Conservation (phyloP, 2,797 vertebrate species). For the Notoglanidium macrostoma region DNA sequence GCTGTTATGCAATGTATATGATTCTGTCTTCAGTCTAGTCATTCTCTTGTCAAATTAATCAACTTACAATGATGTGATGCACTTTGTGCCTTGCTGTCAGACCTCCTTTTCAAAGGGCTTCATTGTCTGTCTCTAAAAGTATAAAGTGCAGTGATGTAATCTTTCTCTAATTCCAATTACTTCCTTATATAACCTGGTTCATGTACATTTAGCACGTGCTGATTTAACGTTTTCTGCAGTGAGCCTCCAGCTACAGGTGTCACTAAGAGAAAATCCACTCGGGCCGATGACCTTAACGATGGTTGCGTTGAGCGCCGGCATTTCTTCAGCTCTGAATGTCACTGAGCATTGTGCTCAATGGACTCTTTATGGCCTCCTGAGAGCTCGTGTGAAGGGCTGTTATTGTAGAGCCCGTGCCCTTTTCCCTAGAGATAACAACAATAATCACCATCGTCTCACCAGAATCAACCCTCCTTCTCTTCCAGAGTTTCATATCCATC, state of each 20-base stretch:
- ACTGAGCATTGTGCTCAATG: slow-evolving; percentile 60
- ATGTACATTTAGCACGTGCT: slow-evolving; percentile 21
- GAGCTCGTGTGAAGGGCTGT: slow-evolving; percentile 45
- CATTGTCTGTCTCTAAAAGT: slow-evolving; percentile 23
- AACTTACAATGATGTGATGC: neutral
- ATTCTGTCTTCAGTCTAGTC: neutral
- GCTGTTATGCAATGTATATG: neutral
- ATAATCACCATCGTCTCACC: slow-evolving; percentile 51
- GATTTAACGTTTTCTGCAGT: neutral
- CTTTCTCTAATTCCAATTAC: neutral
- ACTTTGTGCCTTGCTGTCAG: neutral
- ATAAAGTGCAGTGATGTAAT: slow-evolving; percentile 11
- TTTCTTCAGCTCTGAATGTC: slow-evolving; percentile 61
- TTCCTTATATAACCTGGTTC: neutral
- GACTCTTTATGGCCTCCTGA: slow-evolving; percentile 58
- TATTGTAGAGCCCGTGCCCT: slow-evolving; percentile 60
- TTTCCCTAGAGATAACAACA: slow-evolving; percentile 58
- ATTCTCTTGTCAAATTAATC: neutral
- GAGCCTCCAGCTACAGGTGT: slow-evolving; percentile 45
- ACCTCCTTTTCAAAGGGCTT: neutral
- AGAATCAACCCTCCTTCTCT: slow-evolving; percentile 30
- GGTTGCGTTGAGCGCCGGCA: slow-evolving; percentile 24
- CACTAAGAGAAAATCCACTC: slow-evolving; percentile 32
- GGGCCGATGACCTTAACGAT: slow-evolving; percentile 56
- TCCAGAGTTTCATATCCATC: slow-evolving; percentile 46